Base-by-base conservation (phyloP, 2,797 vertebrate species). In the Sphenodon punctatus region DNA sequence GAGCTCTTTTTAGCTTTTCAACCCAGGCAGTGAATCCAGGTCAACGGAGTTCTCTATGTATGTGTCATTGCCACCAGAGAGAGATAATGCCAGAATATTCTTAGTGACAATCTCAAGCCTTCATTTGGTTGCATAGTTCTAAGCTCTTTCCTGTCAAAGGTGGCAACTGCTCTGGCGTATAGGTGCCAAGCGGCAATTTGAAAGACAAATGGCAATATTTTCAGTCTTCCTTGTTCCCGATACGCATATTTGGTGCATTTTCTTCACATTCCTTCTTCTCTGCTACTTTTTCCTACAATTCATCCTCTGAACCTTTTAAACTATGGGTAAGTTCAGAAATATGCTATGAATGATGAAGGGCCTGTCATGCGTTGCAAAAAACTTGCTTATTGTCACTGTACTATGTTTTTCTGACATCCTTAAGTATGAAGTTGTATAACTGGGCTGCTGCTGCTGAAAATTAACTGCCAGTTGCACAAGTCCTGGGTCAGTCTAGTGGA, bases 351-450 rank as follows among this genome's bases (percentile, higher is more conserved):
- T 38, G 15, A 19, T 9, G 19, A 10, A 56, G 56, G 55, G 30
- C 32, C 20, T 20, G 30, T 34, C 20, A 34, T 0, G 0, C 1
- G 15, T 4, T 43, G 34, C 19, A 56, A 56, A 34, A 36, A 19
- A 34, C 56, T 55, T 61, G 20, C 46, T 42, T 30, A 16, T 7
- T 0, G 0, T 41, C 20, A n/a, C 5, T 3, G 8, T 64, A 48
- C 42, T 43, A 45, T 20, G 36, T 13, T 20, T 4, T 7, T n/a
- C 16, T n/a, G 12, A 39, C 16, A 8, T 48, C 63, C 48, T 67
- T 25, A 34, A 19, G 17, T 30, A 14, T 23, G 23, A 16, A 11
- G 32, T 1, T 2, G 8, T 55, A 67, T 19, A 19, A 43, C 19
- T 1, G 6, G 9, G 4, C 55, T 39, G 30, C 32, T 71, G 8